Conservation (phyloP, 2,888 invertebrate species). For the Chymomyza amoena region DNA sequence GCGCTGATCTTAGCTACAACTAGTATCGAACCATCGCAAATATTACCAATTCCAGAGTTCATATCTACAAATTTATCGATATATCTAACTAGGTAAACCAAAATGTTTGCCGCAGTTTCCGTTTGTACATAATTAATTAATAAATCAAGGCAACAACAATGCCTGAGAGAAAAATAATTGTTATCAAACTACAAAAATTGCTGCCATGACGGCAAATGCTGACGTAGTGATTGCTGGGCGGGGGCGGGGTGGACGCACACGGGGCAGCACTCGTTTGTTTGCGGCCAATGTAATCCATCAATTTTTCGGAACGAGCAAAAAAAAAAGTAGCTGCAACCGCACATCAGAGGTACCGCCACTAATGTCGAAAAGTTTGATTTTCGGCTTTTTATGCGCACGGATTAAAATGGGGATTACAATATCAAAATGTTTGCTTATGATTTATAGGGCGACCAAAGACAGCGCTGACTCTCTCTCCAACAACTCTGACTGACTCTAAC, state of each 20-base stretch:
- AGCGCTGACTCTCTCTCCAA: slow-evolving; percentile 25
- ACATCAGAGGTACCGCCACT: slow-evolving; percentile 70
- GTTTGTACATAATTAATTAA: slow-evolving; percentile 64
- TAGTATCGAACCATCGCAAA: background rate
- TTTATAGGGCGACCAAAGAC: slow-evolving; percentile 65
- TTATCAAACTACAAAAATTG: slow-evolving; percentile 31
- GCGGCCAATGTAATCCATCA: slow-evolving; percentile 65
- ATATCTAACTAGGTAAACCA: background rate
- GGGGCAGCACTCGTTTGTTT: background rate
- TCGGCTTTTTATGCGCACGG: slow-evolving; percentile 74
- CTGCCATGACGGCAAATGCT: slow-evolving; percentile 5
- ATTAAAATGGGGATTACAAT: slow-evolving; percentile 75
- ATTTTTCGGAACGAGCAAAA: slow-evolving; percentile 40
- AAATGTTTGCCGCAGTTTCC: slow-evolving; percentile 56
- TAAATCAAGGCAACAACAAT: slow-evolving; percentile 60
- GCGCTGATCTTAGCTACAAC: background rate
- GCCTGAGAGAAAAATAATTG: slow-evolving; percentile 21
- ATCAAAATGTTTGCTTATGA: slow-evolving; percentile 76
- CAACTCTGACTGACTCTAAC: slow-evolving; percentile 22
- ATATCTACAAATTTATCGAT: background rate
- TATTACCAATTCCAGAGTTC: background rate
- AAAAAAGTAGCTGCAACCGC: slow-evolving; percentile 9
- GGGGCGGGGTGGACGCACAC: background rate
- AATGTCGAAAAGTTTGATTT: slow-evolving; percentile 75
- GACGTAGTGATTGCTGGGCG: slow-evolving; percentile 1